phyloP scores from a whole-genome alignment of 2,797 vertebrate species.

The Aldrovandia affinis region DNA sequence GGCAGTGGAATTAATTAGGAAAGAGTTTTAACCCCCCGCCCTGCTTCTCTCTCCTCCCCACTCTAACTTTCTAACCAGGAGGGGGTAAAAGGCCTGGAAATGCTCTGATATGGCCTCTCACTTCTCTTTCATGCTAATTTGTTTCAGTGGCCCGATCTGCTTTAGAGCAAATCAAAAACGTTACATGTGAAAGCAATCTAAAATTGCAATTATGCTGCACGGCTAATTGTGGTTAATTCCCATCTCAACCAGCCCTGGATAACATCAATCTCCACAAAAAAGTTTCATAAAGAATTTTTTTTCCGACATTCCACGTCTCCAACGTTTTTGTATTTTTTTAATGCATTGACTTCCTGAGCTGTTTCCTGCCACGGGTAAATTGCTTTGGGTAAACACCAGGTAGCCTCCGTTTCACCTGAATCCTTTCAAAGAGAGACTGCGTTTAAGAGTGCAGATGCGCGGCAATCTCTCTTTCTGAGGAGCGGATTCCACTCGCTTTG shows the following conservation, averaged over 20 bases:
- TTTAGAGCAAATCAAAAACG: slow-evolving; percentile 47
- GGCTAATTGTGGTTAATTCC: slow-evolving; percentile 30
- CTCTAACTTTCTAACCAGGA: slow-evolving; percentile 61
- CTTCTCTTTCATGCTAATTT: slow-evolving; percentile 55
- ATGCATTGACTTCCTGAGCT: background rate
- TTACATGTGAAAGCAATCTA: slow-evolving; percentile 41
- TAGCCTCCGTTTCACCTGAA: background rate
- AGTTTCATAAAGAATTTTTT: no score
- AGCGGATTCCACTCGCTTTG: background rate
- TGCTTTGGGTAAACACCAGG: background rate
- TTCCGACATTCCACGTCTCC: background rate
- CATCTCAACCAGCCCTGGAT: background rate
- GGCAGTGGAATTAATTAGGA: slow-evolving; percentile 92
- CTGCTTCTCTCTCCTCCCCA: background rate
- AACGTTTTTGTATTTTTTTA: background rate
- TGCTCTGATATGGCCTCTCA: slow-evolving; percentile 46
- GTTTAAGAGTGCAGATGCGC: background rate
- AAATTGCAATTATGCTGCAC: slow-evolving; percentile 37
- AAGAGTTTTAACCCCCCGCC: slow-evolving; percentile 77
- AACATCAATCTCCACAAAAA: background rate
- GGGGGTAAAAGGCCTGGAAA: slow-evolving; percentile 48
- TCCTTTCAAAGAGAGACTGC: background rate
- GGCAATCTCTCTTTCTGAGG: background rate
- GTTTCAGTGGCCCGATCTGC: slow-evolving; percentile 49
- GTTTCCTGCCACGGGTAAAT: background rate